A percentile compares a stretch with the other conserved stretches of the same genome.
Evolutionary conservation across 2,888 invertebrate genomes (phyloP).

Genomic region (Tipula unca): DNA sequence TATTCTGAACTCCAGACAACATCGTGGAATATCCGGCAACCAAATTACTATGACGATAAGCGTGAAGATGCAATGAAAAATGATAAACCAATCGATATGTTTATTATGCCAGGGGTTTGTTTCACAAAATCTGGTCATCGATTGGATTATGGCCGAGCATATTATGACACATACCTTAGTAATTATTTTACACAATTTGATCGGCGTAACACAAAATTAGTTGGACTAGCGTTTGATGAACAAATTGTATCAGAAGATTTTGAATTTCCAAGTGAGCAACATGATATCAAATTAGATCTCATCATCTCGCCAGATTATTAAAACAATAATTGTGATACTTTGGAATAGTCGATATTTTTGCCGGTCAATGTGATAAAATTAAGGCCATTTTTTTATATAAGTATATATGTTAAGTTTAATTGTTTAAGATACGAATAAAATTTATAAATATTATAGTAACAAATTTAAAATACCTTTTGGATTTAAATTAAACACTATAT

Average conservation of each 20-base stretch:
- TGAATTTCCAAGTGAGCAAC: conserved; percentile 59
- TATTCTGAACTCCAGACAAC: conserved; percentile 68
- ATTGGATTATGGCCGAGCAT: conserved; percentile 86
- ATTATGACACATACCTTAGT: conserved; percentile 77
- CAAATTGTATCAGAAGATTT: conserved; percentile 60
- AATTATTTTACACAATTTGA: conserved; percentile 33
- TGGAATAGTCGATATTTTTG: not conserved
- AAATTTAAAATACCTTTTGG: not conserved
- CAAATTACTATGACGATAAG: conserved; percentile 48
- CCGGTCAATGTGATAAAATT: not conserved
- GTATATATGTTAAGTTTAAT: not conserved
- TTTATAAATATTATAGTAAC: not conserved
- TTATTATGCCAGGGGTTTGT: conserved; percentile 85
- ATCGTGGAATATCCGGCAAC: conserved; percentile 90
- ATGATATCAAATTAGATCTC: conserved; percentile 63
- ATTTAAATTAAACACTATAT: not conserved
- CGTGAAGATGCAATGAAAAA: conserved; percentile 69
- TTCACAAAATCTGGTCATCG: conserved; percentile 69
- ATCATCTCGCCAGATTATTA: conserved; percentile 50
- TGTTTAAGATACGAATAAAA: not conserved
- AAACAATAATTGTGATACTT: not conserved
- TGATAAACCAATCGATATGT: conserved; percentile 55
- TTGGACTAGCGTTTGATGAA: conserved; percentile 74
- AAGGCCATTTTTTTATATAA: not conserved
- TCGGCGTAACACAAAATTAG: conserved; percentile 43